These are phyloP conservation scores for Scomber colias DNA, from an alignment of 2,113 vertebrate genomes.

Conservation along the genomic window DNA sequence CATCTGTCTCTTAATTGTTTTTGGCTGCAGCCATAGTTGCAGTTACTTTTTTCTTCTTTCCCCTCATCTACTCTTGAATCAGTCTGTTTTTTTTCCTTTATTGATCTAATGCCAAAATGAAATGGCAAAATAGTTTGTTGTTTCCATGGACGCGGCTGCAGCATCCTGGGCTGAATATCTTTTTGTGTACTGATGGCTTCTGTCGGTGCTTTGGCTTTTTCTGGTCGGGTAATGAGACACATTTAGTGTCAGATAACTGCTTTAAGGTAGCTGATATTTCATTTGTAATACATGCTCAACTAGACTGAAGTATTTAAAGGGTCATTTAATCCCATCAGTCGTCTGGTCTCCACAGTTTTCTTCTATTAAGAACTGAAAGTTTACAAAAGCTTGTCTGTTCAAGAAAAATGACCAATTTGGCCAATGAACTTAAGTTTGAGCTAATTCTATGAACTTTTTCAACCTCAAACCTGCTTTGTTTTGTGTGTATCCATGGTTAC, in stretches of 20 bases:
- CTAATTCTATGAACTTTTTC: too few relatives aligned
- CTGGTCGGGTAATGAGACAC: neutral
- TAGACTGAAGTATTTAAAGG: neutral
- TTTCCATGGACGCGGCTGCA: neutral
- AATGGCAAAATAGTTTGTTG: neutral
- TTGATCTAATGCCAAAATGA: neutral
- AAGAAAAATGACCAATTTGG: too few relatives aligned
- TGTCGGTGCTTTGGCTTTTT: neutral
- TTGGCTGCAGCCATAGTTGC: neutral
- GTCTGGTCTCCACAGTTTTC: neutral
- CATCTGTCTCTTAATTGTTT: slow-evolving; percentile 1
- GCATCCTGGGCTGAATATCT: neutral
- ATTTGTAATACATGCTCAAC: slow-evolving; percentile 4
- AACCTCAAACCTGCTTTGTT: too few relatives aligned
- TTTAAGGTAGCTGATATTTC: neutral
- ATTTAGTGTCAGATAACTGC: neutral
- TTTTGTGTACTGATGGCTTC: neutral
- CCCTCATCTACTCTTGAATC: neutral
- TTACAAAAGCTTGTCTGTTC: too few relatives aligned
- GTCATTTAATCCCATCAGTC: neutral
- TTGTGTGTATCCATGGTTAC: too few relatives aligned
- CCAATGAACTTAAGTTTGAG: too few relatives aligned
- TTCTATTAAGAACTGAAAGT: neutral
- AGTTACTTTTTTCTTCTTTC: neutral
- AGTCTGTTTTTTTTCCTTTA: neutral